These are phyloP conservation scores for Mayetiola destructor DNA, from an alignment of 2,888 invertebrate species.

Conservation along the genomic window DNA sequence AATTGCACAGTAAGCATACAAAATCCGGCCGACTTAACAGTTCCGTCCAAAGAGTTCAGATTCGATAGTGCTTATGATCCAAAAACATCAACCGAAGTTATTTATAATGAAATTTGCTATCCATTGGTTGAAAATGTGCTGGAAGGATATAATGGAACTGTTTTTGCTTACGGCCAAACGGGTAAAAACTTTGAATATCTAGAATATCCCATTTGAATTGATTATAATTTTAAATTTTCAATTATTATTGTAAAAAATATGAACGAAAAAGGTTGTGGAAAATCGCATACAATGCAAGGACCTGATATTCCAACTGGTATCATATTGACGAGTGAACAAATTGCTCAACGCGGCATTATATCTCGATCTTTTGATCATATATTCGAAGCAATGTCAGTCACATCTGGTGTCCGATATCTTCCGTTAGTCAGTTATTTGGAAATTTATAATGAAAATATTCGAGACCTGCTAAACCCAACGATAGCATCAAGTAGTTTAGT, in stretches of 20 bases:
- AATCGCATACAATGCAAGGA: constrained; percentile 83
- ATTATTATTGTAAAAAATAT: no score
- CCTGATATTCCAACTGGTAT: constrained; percentile 14
- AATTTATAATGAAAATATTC: constrained; percentile 87
- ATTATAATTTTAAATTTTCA: no score
- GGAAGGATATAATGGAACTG: constrained; percentile 85
- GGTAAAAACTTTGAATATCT: no score
- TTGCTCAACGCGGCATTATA: constrained; percentile 43
- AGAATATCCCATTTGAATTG: no score
- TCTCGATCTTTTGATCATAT: constrained; percentile 75
- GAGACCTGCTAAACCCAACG: constrained; percentile 66
- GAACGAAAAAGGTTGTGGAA: no score
- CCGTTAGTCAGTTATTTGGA: constrained; percentile 55
- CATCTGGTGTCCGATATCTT: constrained; percentile 51
- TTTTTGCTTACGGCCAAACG: constrained; percentile 87
- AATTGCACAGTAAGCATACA: constrained; percentile 45
- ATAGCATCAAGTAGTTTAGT: constrained; percentile 31
- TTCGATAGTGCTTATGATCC: constrained; percentile 74
- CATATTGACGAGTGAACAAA: constrained; percentile 17
- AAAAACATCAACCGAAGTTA: constrained; percentile 63
- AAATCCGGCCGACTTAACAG: constrained; percentile 45
- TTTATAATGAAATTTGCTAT: constrained; percentile 78
- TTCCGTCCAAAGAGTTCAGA: constrained; percentile 53
- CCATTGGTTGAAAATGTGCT: constrained; percentile 72
- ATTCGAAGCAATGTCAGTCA: constrained; percentile 68